Conservation (phyloP, 2,888 invertebrate genomes). For the Cheilosia vernalis region DNA sequence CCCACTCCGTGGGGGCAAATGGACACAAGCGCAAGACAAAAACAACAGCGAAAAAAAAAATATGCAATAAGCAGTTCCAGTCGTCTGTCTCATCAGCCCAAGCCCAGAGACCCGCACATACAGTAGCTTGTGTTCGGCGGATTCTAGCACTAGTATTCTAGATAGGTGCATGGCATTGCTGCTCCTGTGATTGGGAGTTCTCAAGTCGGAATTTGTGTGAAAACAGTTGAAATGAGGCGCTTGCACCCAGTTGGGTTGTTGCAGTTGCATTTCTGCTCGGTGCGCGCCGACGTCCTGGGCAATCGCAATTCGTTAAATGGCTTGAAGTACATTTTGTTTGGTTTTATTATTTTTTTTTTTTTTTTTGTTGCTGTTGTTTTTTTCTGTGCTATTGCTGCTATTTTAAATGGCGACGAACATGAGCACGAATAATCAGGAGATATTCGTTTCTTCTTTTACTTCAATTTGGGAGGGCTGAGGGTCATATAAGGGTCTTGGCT, state of each 20-base stretch:
- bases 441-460: conserved; percentile 47
- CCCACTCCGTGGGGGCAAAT: conserved; percentile 60
- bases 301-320: conserved; percentile 73
- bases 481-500: conserved; percentile 37
- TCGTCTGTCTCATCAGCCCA: conserved; percentile 51
- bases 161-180: conserved; percentile 66
- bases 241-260: conserved; percentile 65
- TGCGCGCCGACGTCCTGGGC: conserved; percentile 43
- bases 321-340: conserved; percentile 59
- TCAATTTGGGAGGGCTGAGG: conserved; percentile 74
- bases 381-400: conserved; percentile 36
- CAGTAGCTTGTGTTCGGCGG: conserved; percentile 65
- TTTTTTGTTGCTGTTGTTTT: neutral
- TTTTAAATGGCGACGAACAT: conserved; percentile 74
- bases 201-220: conserved; percentile 74
- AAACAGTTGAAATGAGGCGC: conserved; percentile 75
- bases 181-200: conserved; percentile 67
- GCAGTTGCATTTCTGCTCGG: conserved; percentile 28
- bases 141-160: conserved; percentile 68
- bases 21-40: conserved; percentile 29
- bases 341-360: conserved; percentile 36
- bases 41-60: conserved; percentile 11
- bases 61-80: conserved; percentile 3
- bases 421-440: conserved; percentile 70
- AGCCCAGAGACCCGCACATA: conserved; percentile 54